These are phyloP conservation scores for Ochropacha duplaris DNA, from an alignment of 2,888 invertebrate species.

Conservation along the genomic window DNA sequence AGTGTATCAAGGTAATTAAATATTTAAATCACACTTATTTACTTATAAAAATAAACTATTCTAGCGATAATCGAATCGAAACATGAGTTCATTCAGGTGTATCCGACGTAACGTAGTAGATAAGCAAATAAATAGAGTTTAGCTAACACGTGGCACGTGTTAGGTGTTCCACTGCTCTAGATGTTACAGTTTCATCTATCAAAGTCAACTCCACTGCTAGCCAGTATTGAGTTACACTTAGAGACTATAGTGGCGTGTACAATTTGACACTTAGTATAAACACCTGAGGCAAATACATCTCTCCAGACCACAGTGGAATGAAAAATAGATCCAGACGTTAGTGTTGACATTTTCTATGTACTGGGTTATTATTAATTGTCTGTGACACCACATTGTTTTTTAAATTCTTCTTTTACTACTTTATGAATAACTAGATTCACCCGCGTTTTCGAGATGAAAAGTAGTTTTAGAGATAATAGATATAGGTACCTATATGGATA, in stretches of 20 bases:
- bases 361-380: background rate
- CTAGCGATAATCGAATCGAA: background rate
- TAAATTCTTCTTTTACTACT: background rate
- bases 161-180: background rate
- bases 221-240: background rate
- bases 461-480: too few species aligned
- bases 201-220: background rate
- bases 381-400: background rate
- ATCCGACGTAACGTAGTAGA: background rate
- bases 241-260: background rate
- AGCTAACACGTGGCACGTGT: background rate
- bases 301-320: too few species aligned
- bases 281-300: background rate
- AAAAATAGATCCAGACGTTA: background rate
- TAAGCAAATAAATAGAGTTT: constrained; percentile 3
- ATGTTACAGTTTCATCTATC: background rate
- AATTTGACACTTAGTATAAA: background rate
- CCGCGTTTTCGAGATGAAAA: too few species aligned
- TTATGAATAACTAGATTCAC: too few species aligned
- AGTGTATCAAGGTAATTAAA: background rate
- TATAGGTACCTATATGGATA: too few species aligned
- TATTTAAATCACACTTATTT: background rate
- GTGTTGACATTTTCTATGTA: background rate
- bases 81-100: background rate
- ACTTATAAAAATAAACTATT: background rate